A percentile compares a stretch with the other conserved stretches of the same genome.
phyloP scores from a whole-genome alignment of 1,140 invertebrate species.

The Spodoptera litura region DNA sequence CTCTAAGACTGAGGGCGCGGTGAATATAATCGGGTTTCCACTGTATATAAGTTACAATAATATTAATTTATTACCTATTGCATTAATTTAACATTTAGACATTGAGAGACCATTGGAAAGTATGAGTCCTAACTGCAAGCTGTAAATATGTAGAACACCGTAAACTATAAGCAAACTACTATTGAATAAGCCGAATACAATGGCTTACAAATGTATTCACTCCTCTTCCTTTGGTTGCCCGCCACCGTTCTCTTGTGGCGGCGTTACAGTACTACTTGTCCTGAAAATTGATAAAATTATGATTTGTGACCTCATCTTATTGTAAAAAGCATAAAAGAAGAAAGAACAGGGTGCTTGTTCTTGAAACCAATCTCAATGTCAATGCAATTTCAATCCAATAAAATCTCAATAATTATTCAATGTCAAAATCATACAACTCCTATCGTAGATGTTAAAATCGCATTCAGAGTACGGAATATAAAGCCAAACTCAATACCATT shows the following conservation, averaged over 20 bases:
- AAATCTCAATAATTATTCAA: no score
- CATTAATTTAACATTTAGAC: slow-evolving; percentile 8
- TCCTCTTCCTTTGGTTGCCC: slow-evolving; percentile 13
- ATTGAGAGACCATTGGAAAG: slow-evolving; percentile 15
- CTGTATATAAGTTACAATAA: not conserved
- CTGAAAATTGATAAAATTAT: not conserved
- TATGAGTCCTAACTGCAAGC: slow-evolving; percentile 6
- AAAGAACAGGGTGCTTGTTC: no score
- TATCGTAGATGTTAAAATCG: no score
- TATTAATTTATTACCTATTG: not conserved
- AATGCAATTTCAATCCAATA: no score
- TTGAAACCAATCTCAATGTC: no score
- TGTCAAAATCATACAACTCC: no score
- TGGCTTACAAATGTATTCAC: not conserved
- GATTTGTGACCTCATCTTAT: no score
- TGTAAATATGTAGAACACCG: slow-evolving; percentile 17
- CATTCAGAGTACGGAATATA: no score
- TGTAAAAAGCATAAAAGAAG: no score
- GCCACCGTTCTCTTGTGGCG: slow-evolving; percentile 8
- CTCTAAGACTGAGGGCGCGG: no score
- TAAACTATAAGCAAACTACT: slow-evolving; percentile 36
- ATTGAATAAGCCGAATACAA: slow-evolving; percentile 24
- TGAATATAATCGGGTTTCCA: not conserved
- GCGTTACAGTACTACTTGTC: slow-evolving; percentile 4
- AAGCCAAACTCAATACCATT: no score